Base-by-base conservation (phyloP, 2,888 invertebrate species). In the Agrotis exclamationis region DNA sequence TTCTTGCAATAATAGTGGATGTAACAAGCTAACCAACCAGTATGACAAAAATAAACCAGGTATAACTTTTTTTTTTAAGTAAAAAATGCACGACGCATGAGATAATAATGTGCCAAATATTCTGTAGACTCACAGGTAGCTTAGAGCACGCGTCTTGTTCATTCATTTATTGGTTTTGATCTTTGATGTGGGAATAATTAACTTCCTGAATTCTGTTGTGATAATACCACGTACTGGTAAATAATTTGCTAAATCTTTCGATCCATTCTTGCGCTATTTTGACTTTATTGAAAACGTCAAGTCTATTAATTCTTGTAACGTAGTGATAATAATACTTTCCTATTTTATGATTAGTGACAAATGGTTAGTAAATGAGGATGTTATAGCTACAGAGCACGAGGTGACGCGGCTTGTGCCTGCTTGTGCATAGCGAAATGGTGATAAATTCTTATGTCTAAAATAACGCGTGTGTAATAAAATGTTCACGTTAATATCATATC, bases 101-200 rank as follows among this genome's bases (percentile, higher is more conserved):
- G 79, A 85, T 85, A 88, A 90, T 86, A 88, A 90, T 94, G 95
- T 96, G 95, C 95, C 95, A 96, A 96, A 96, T 96, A 94, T 95
- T 94, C 82, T 87, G 92, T 95, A 95, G 94, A n/a, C n/a, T 92
- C 87, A 86, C 90, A 85, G 87, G 83, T 91, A 91, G 91, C 86
- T 87, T 89, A 88, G 84, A 84, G 86, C 88, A 83, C 85, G 71
- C 76, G 63, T 82, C 75, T 76, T 70, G 53, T 68, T 60, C 63
- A 74, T 70, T 78, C 59, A 74, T 70, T 59, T 66, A 59, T 74
- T 74, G 39, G 73, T 70, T 76, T 70, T 65, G 57, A 73, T 60
- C 47, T 63, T 74, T 24, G 59, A 56, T 20, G 45, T 68, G 28
- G 44, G 51, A 68, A 63, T 24, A 48, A 33, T n/a, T 47, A 53